Evolutionary conservation across 2,797 vertebrate genomes (phyloP).

Genomic region (Buceros bicornis): DNA sequence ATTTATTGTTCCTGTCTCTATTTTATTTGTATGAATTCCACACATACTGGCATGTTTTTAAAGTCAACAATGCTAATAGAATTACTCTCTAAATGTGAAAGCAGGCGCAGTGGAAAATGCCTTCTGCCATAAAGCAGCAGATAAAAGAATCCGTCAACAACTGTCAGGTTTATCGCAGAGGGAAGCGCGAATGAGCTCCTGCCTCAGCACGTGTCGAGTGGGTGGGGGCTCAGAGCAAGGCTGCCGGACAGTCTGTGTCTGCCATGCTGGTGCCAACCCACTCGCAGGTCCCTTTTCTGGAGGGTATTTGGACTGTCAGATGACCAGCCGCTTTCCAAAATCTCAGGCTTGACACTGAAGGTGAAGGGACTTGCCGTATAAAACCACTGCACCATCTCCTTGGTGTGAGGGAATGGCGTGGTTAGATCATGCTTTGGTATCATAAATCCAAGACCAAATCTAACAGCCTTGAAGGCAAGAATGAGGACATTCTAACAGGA

Average conservation of each 20-base stretch:
- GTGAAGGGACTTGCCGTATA: neutral
- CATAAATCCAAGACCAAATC: neutral
- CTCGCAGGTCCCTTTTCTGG: neutral
- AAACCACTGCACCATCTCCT: neutral
- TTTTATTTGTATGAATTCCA: constrained; percentile 74
- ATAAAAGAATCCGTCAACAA: constrained; percentile 56
- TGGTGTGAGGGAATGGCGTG: rapidly evolving
- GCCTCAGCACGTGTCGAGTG: neutral
- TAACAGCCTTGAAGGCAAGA: neutral
- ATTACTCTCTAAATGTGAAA: constrained; percentile 49
- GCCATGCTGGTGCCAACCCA: rapidly evolving
- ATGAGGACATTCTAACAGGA: neutral
- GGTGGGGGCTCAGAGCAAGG: neutral
- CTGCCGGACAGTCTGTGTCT: neutral
- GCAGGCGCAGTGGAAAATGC: constrained; percentile 56
- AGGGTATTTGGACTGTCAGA: neutral
- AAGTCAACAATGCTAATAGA: constrained; percentile 62
- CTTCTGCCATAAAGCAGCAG: constrained; percentile 43
- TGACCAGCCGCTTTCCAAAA: neutral
- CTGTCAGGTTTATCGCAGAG: constrained; percentile 25
- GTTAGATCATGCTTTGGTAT: neutral
- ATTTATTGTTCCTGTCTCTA: constrained; percentile 71
- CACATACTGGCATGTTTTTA: constrained; percentile 64
- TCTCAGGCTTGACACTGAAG: neutral
- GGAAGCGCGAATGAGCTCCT: neutral